Base-by-base conservation (phyloP, 2,113 vertebrate genomes). In the Pholis gunnellus region DNA sequence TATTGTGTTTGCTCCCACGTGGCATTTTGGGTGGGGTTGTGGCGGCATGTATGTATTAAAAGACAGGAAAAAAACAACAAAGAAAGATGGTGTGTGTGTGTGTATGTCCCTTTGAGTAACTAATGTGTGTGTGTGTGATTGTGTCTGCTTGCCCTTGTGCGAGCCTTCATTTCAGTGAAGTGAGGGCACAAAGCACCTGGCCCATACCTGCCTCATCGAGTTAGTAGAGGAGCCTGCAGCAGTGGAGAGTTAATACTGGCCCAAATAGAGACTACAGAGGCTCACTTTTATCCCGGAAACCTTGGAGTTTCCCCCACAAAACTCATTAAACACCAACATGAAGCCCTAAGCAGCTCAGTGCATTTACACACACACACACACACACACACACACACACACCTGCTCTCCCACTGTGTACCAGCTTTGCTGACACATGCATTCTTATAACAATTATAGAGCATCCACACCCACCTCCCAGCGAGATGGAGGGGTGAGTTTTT, bases 401-500 rank as follows among this genome's bases (percentile, higher is more conserved):
- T 90, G 84, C 64, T 83, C 20, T 66, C n/a, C 71, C 64, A 60
- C 59, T 38, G 36, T 59, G 38, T 78, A 76, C 75, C 63, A 90
- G 87, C 92, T 88, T 59, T 90, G 87, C 92, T 89, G 85, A 93
- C 81, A 83, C 82, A 71, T 57, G 31, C 81, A 70, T 86, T 89
- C 79, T 84, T 78, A 59, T 48, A 74, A 86, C 84, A 85, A 90
- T 94, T 91, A 90, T 48, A 90, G 85, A 69, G 78, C 67, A 44
- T 68, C 78, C 75, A 70, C 73, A 46, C 46, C 7, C 20, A 52
- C 56, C 80, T 72, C 75, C 36, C 27, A n/a, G 42, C 18, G 57
- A 84, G 78, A 67, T 9, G 7, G 25, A 66, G 59, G 68, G 57
- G n/a, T 44, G 31, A 22, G 4, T 69, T 71, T 86, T 83, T 71